Evolutionary conservation across 30 jellyfish, hydroid and myxozoan species (phyloP).

Genomic region (Pelagia noctiluca): DNA sequence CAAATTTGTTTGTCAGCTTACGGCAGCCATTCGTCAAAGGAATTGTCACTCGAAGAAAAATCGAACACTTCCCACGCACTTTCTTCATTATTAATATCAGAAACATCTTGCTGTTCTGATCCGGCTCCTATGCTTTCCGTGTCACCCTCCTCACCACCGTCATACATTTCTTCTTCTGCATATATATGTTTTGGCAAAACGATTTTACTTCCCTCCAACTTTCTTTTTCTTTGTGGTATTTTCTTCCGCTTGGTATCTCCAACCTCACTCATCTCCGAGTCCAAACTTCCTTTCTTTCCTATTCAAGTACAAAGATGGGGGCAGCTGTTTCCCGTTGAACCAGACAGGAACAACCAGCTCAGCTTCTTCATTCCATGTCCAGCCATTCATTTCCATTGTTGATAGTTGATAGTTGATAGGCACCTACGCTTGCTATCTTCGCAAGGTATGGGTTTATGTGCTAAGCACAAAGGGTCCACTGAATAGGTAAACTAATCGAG

Average conservation of each 20-base stretch:
- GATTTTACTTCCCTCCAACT: not conserved
- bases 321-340: slow-evolving; percentile 36
- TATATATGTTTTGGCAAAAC: slow-evolving; percentile 8
- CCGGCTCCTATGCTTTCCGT: not conserved
- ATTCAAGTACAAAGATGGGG: slow-evolving; percentile 19
- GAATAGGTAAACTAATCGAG: no score
- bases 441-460: no score
- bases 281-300: slow-evolving; percentile 25
- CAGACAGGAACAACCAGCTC: slow-evolving; percentile 7
- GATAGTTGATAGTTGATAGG: no score
- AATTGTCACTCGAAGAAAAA: no score
- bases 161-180: slow-evolving; percentile 4
- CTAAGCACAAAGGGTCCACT: no score
- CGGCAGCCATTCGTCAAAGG: not conserved
- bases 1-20: not conserved
- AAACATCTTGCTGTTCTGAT: slow-evolving; percentile 24
- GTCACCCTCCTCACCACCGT: slow-evolving; percentile 13
- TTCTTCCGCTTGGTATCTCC: not conserved
- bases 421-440: no score
- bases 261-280: slow-evolving; percentile 26
- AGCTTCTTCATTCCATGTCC: slow-evolving; percentile 31
- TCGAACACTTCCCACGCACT: slow-evolving; percentile 12
- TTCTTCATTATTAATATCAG: not conserved
- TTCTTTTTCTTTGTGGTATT: not conserved
- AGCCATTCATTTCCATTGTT: slow-evolving; percentile 21